Base-by-base conservation (phyloP, 2,797 vertebrate genomes). In the Galago senegalensis region DNA sequence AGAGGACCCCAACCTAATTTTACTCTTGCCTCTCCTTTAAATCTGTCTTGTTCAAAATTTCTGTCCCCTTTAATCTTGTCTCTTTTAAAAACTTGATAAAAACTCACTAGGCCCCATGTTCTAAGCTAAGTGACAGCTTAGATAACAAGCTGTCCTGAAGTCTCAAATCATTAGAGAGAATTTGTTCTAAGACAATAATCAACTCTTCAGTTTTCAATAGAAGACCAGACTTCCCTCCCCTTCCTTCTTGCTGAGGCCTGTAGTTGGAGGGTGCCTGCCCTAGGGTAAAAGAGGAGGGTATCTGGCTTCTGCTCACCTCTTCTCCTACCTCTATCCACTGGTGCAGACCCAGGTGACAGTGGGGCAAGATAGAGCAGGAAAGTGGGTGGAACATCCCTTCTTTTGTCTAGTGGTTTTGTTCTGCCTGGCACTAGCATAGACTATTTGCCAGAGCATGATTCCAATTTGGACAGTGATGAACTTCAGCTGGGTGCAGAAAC, bases 21-120 rank as follows among this genome's bases (percentile, higher is more conserved):
- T 53, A 65, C 65, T 43, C 81, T 94, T 69, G 6, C 91, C 27
- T 81, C 53, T 81, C 53, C 46, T 75, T 70, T 76, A 70, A 89
- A 89, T 43, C 21, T 10, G 40, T 91, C 60, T 85, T n/a, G 37
- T 76, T 92, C 63, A 81, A 88, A 69, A 23, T 40, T 43, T 63
- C 31, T 46, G 31, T 73, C 70, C 73, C 70, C 56, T 96, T 65
- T 61, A 58, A 20, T 46, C 49, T 49, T 13, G 12, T n/a, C 29
- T 37, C 14, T 29, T 75, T 83, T 25, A 67, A 82, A 80, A 87
- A 27, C 27, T 92, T 75, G 49, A 31, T 9, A 23, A 93, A 83
- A 67, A 56, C 34, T 37, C 23, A 82, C 43, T 3, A 70, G 89
- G 7, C 16, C 8, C 13, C 14, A 14, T 14, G 56, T 53, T 53